A percentile compares a stretch with the other conserved stretches of the same genome.
Conservation (phyloP, 2,888 invertebrate species). For the Erebia aethiops region DNA sequence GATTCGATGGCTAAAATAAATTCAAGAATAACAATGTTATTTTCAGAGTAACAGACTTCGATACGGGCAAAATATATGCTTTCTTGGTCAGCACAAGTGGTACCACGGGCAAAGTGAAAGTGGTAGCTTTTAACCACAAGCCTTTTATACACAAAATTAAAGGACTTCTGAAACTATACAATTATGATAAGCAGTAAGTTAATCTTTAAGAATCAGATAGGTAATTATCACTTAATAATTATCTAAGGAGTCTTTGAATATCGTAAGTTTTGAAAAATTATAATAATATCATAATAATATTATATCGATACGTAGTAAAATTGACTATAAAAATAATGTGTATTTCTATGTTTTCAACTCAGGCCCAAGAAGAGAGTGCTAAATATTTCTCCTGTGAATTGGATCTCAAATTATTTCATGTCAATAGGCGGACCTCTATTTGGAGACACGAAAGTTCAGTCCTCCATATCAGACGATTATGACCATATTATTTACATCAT, state of each 20-base stretch:
- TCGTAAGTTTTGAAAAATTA: background rate
- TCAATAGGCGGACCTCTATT: conserved; percentile 48
- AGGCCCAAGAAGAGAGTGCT: conserved; percentile 46
- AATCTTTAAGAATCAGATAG: background rate
- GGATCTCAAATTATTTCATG: conserved; percentile 59
- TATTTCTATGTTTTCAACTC: background rate
- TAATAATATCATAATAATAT: too few relatives aligned
- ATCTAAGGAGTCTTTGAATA: background rate
- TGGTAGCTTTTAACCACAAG: conserved; percentile 60
- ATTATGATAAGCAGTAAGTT: conserved; percentile 28
- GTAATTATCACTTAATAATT: background rate
- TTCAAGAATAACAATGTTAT: background rate
- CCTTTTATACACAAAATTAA: conserved; percentile 38
- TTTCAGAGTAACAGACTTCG: conserved; percentile 60
- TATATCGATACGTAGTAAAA: background rate
- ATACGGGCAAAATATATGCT: conserved; percentile 52
- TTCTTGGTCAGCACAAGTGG: conserved; percentile 67
- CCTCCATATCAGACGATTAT: conserved; percentile 51
- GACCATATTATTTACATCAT: conserved; percentile 64
- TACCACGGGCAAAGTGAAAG: conserved; percentile 60
- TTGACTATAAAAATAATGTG: too few relatives aligned
- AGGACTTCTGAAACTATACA: conserved; percentile 21
- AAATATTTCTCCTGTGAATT: conserved; percentile 60
- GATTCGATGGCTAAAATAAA: too few relatives aligned
- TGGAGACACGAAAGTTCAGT: conserved; percentile 55